Evolutionary conservation across 2,888 invertebrate species (phyloP), one percentile per base, ranked within the genome.

Genomic region (Cheilosia pagana): DNA sequence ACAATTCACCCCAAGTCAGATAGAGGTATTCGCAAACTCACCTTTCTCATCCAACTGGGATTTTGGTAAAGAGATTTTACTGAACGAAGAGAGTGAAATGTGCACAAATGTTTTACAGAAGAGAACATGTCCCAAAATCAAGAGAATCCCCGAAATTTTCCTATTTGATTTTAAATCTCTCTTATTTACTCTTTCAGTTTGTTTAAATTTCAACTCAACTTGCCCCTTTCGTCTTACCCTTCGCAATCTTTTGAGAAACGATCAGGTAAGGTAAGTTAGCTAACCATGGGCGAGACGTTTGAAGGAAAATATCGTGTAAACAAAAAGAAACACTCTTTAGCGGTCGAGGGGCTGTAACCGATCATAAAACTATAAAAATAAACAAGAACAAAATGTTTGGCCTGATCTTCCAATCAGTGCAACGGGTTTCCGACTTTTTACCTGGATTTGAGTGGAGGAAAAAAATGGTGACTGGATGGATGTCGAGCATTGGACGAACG

Each of bases 391-490:
- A 63, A 63, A 75, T 28, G 59, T 65, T 78, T 52, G 60, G 39
- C n/a, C 28, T 60, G 83, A 75, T 85, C 85, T 81, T 81, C 85
- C 85, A 85, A 85, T 85, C 85, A 85, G 59, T 60, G 63, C 68
- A 76, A 31, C 5, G 65, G 53, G 21, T 63, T 71, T 68, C 57
- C 10, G 10, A 23, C 10, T 81, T 82, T 67, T 74, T 81, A 81
- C 71, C 81, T 81, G 83, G 25, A 50, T 71, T 19, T 55, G 16
- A 43, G 45, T 14, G 3, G 39, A 39, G 39, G 16, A 48, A 43
- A 65, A 81, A 77, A 78, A 78, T 72, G 78, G 78, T 28, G 74
- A 77, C 63, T 39, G 55, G 50, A 67, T 43, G 31, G 50, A 63
- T 31, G 59, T 25, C 25, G 45, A 43, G 45, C 43, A 70, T 63